phyloP scores from a whole-genome alignment of 2,888 invertebrate species.

The Drosophila anceps region DNA sequence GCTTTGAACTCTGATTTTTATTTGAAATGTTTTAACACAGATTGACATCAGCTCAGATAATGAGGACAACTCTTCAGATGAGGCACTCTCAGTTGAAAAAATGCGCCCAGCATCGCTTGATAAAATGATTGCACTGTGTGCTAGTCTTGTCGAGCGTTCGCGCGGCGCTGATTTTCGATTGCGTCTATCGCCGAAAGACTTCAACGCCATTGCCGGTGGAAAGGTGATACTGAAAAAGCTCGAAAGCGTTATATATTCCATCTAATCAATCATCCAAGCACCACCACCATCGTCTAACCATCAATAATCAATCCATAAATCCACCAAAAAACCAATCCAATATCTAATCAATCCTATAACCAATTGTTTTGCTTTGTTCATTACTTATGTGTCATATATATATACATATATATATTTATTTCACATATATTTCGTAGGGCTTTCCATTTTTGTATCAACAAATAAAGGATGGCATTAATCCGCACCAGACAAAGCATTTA shows the following conservation, averaged over 20 bases:
- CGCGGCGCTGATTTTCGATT: constrained; percentile 91
- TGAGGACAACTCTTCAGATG: constrained; percentile 86
- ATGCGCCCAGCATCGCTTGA: constrained; percentile 95
- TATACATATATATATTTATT: constrained; percentile 23
- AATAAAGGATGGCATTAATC: constrained; percentile 96
- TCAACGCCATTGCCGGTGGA: constrained; percentile 93
- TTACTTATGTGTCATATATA: constrained; percentile 24
- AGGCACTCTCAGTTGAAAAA: constrained; percentile 88
- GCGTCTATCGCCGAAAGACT: constrained; percentile 91
- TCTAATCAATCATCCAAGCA: constrained; percentile 42
- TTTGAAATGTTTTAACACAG: constrained; percentile 59
- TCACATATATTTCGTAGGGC: constrained; percentile 87
- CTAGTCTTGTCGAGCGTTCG: constrained; percentile 94
- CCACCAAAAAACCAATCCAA: constrained; percentile 27
- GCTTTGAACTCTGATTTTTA: background rate
- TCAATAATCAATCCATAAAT: constrained; percentile 34
- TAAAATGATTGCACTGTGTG: constrained; percentile 97
- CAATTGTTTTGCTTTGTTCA: constrained; percentile 27
- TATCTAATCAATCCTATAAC: constrained; percentile 29
- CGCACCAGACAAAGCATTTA: constrained; percentile 95
- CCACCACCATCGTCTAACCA: constrained; percentile 24
- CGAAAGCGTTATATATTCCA: constrained; percentile 41
- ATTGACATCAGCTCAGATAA: constrained; percentile 85
- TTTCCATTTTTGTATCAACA: constrained; percentile 98
- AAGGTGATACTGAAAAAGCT: constrained; percentile 87